phyloP scores from a whole-genome alignment of 1,140 invertebrate species.

The Bathynomus jamesi region DNA sequence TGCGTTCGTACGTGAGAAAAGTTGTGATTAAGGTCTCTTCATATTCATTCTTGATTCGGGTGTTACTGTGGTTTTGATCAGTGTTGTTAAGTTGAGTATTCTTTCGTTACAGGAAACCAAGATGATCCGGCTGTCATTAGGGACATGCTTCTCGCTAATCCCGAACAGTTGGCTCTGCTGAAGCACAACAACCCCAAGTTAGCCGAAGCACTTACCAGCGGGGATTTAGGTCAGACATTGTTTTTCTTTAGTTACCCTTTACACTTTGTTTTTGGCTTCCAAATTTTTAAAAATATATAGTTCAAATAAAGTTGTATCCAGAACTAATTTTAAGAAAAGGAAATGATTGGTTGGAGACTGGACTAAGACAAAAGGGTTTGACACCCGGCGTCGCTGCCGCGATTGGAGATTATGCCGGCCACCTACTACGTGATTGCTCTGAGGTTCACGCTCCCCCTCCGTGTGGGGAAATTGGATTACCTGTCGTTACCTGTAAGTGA shows the following conservation, averaged over 20 bases:
- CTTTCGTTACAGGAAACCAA: conserved; percentile 43
- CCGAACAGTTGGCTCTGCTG: conserved; percentile 78
- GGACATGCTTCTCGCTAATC: conserved; percentile 84
- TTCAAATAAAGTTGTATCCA: background rate
- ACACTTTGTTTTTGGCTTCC: background rate
- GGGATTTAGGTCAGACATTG: conserved; percentile 56
- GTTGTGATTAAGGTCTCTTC: too few species aligned
- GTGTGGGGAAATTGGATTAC: background rate
- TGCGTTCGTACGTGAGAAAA: too few species aligned
- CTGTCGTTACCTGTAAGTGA: background rate
- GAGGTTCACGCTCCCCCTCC: background rate
- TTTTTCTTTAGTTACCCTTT: background rate
- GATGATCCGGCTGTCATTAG: conserved; percentile 82
- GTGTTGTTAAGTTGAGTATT: too few species aligned
- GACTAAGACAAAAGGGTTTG: background rate
- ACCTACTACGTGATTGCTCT: background rate
- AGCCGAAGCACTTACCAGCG: conserved; percentile 79
- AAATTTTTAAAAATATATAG: conserved; percentile 5
- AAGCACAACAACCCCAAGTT: conserved; percentile 89
- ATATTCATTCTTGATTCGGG: too few species aligned
- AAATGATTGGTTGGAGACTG: background rate
- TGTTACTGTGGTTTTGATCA: too few species aligned
- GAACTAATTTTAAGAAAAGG: background rate
- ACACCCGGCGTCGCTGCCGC: background rate
- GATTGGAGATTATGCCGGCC: background rate